Percentiles rank a stretch among this genome's conserved stretches.
Evolutionary conservation across 2,113 vertebrate genomes (phyloP).

Genomic region (Stercorarius parasiticus): DNA sequence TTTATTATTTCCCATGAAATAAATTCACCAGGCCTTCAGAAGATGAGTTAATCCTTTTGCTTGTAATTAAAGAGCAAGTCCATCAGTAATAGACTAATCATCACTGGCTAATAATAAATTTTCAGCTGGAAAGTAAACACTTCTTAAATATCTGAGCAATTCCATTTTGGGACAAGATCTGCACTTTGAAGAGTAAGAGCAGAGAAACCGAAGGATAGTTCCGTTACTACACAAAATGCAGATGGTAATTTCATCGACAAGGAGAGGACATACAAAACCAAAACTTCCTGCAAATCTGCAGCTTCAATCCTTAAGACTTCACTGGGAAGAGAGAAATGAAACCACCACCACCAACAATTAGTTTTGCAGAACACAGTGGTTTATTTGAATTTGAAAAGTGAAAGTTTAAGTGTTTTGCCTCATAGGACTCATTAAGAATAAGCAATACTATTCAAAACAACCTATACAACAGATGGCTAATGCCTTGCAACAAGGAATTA

Average conservation of each 20-base stretch:
- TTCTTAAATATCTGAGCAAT: background rate
- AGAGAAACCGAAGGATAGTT: background rate
- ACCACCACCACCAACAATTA: background rate
- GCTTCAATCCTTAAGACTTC: background rate
- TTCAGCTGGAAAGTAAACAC: background rate
- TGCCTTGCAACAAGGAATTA: constrained; percentile 16
- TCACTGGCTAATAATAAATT: background rate
- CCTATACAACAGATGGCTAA: constrained; percentile 26
- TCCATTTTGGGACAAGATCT: background rate
- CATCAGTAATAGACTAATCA: background rate
- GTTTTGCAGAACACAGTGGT: background rate
- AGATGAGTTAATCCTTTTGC: background rate
- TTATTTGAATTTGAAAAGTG: constrained; percentile 46
- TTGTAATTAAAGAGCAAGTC: background rate
- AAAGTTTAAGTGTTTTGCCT: constrained; percentile 48
- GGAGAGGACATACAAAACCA: background rate
- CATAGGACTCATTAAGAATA: background rate
- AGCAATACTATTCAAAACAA: constrained; percentile 6
- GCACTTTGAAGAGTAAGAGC: background rate
- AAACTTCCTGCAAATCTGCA: background rate
- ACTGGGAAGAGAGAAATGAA: background rate
- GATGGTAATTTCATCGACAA: background rate
- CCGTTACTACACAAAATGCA: background rate
- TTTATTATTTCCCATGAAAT: background rate
- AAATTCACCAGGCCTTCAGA: background rate